Base-by-base conservation (phyloP, 2,113 vertebrate species). In the Grantiella picta region DNA sequence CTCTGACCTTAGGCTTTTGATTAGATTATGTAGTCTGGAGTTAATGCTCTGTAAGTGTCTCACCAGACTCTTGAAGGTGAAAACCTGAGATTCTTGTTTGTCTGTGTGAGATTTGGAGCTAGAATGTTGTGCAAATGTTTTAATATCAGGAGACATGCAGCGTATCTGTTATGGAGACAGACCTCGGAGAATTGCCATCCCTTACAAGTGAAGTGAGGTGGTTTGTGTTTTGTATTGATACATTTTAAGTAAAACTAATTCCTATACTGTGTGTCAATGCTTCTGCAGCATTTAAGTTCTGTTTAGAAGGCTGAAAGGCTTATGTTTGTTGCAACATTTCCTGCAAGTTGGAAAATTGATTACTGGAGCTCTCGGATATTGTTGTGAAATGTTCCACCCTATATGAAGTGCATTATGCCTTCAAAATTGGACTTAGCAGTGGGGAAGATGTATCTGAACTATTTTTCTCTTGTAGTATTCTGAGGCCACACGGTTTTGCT, bases 351-450 rank as follows among this genome's bases (percentile, higher is more conserved):
- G 19, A 50, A 38, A 60, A 61, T 7, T 35, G 5, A 11, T 63
- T 75, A 11, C 23, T 59, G 13, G 52, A 24, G 22, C n/a, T 82
- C 7, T 14, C 22, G 35, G 33, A 44, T 75, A 20, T 20, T 28
- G 11, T 11, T 72, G 81, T 44, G 23, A 65, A 79, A 36, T 1
- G 1, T 57, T 92, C 45, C 12, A 13, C 11, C 27, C 15, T 35
- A 4, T 59, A 42, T 9, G 57, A 61, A 71, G 40, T 90, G 33
- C 0, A 0, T 3, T 61, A 11, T 22, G 5, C 73, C 14, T 71
- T 82, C 36, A 44, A 2, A 82, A 85, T 49, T 25, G 2, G n/a
- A 49, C 13, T 19, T 57, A 17, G 40, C 15, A 65, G 16, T 50
- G 69, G 53, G 60, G 54, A 82, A 77, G 31, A 7, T 42, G 16